Evolutionary conservation across 2,113 vertebrate genomes (phyloP).

Genomic region (Macrotus californicus): DNA sequence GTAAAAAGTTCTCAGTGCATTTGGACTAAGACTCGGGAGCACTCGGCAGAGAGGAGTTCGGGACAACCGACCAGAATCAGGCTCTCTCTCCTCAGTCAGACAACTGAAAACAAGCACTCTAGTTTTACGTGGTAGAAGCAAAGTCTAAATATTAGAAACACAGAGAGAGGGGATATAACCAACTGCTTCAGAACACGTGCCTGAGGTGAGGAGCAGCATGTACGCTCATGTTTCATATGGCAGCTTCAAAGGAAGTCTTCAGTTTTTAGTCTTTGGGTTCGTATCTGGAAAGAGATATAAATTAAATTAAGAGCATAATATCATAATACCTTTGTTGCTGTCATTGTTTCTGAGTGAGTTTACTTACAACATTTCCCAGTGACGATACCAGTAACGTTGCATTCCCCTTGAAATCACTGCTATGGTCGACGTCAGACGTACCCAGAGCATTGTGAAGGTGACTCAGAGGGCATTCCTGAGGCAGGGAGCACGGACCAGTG

Average conservation of each 20-base stretch:
- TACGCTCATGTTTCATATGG: slow-evolving; percentile 8
- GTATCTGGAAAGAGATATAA: slow-evolving; percentile 70
- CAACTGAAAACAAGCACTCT: slow-evolving; percentile 51
- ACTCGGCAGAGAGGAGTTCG: neutral
- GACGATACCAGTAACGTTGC: accelerated
- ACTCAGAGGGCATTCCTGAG: neutral
- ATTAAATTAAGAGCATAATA: neutral
- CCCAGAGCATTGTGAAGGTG: no score
- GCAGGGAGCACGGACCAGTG: neutral
- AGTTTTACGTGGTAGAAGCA: slow-evolving; percentile 15
- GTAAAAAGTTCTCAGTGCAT: neutral
- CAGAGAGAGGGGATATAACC: neutral
- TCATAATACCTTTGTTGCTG: neutral
- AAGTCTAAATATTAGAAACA: slow-evolving; percentile 47
- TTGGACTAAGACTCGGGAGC: neutral
- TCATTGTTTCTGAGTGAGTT: neutral
- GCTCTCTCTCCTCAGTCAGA: neutral
- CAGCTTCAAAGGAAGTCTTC: slow-evolving; percentile 29
- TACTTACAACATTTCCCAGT: neutral
- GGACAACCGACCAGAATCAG: neutral
- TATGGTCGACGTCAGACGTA: no score
- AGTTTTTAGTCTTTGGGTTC: slow-evolving; percentile 78
- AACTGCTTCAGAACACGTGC: slow-evolving; percentile 3
- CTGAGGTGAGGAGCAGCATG: slow-evolving; percentile 10
- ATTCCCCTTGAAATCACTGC: neutral